Evolutionary conservation across 1,140 invertebrate species (phyloP), one percentile per base, ranked within the genome.

Genomic region (Drosophila tani): DNA sequence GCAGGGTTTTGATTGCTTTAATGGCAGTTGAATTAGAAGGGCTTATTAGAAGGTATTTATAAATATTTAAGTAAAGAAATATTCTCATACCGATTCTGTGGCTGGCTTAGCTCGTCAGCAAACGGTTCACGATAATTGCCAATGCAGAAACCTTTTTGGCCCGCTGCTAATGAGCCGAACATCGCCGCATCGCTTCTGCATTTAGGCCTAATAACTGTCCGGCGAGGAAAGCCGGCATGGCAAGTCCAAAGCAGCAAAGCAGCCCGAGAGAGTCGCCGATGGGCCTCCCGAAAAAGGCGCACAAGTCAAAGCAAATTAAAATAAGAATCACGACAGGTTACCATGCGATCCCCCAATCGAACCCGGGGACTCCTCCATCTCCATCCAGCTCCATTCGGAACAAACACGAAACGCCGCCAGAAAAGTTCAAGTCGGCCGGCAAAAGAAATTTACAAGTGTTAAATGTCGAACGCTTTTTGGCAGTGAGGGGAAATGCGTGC

Each of bases 301-400:
- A 86, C 83, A 86, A 86, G 83, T 88, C 85, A 90, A 90, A 82
- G 85, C 85, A 90, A 90, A 90, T 90, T 90, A 90, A 90, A 90
- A 90, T 87, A 90, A 90, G 85, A 90, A 90, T 90, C 85, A 90
- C 85, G 85, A 90, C 85, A 90, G 85, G 85, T 90, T 90, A 90
- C 85, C 85, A 90, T 90, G 85, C 85, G 76, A 88, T 66, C 84
- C 65, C 69, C 73, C 73, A 66, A 65, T 75, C 70, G 71, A 75
- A 74, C n/a, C 59, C 45, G 35, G 32, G 43, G 32, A 41, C 47
- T 64, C 24, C 49, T n/a, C n/a, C 45, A 45, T 32, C 41, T 56
- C 15, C 65, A 40, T 32, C 11, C 17, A 55, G 43, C 59, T 67
- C 56, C 63, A 76, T 45, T 65, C 79, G 66, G 65, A 68, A 80